Percentiles rank a stretch among this genome's conserved stretches.
Evolutionary conservation across 2,888 invertebrate species (phyloP).

Genomic region (Watsonalla binaria): DNA sequence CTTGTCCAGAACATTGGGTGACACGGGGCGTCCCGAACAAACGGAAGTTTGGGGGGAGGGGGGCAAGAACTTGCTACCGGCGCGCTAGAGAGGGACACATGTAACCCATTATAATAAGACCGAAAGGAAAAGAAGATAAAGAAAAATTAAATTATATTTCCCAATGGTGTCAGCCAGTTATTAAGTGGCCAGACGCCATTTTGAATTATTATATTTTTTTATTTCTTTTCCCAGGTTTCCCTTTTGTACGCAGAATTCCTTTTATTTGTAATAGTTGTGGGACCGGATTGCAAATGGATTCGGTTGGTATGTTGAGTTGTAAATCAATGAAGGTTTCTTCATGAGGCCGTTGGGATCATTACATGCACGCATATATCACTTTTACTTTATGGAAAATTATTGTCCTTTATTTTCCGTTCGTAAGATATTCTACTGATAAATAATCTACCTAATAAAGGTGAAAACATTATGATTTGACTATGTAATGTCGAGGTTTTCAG

Average conservation of each 20-base stretch:
- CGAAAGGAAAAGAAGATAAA: constrained; percentile 44
- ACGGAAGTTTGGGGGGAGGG: constrained; percentile 47
- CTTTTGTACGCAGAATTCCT: constrained; percentile 67
- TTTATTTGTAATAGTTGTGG: constrained; percentile 72
- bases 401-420: no score
- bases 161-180: constrained; percentile 80
- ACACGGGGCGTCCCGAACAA: constrained; percentile 58
- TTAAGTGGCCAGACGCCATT: constrained; percentile 79
- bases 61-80: constrained; percentile 44
- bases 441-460: no score
- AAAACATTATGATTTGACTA: no score
- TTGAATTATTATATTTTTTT: constrained; percentile 77
- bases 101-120: constrained; percentile 25
- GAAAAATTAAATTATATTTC: constrained; percentile 80
- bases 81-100: constrained; percentile 47
- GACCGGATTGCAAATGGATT: constrained; percentile 61
- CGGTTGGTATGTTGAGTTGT: constrained; percentile 40
- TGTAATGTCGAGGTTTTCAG: no score
- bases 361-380: background rate
- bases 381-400: background rate
- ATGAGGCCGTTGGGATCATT: constrained; percentile 40
- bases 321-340: constrained; percentile 45
- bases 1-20: constrained; percentile 70
- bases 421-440: no score
- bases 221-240: constrained; percentile 67